These are phyloP conservation scores for Malacoctenus gilli DNA, from an alignment of 2,797 vertebrate genomes.

Conservation along the genomic window DNA sequence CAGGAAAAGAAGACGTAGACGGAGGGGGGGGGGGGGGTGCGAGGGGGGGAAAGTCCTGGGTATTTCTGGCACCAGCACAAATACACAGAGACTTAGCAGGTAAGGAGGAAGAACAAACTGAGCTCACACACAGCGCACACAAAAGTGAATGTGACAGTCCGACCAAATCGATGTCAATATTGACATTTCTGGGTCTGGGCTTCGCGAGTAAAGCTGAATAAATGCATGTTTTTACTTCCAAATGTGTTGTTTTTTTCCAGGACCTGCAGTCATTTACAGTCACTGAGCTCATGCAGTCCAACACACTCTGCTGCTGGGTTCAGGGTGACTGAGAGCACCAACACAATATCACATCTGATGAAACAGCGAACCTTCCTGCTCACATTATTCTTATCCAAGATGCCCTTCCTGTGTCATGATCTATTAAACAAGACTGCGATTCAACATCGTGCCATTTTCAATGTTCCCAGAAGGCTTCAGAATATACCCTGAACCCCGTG, in stretches of 20 bases:
- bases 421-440: conserved; percentile 3
- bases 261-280: conserved; percentile 18
- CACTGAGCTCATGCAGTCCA: no score
- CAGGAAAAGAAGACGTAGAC: conserved; percentile 34
- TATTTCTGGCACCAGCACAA: conserved; percentile 36
- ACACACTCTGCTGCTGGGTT: conserved; percentile 12
- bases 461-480: background rate
- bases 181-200: conserved; percentile 36
- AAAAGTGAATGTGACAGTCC: conserved; percentile 24
- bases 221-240: conserved; percentile 27
- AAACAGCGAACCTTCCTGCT: background rate
- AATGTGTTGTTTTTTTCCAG: conserved; percentile 34
- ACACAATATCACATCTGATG: no score
- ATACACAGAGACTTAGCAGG: conserved; percentile 28
- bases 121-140: conserved; percentile 13
- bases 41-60: conserved; percentile 10
- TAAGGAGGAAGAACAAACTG: conserved; percentile 4
- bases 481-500: background rate
- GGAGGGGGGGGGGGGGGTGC: conserved; percentile 5
- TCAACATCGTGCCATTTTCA: background rate
- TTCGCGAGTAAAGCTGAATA: conserved; percentile 31
- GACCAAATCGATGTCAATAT: conserved; percentile 47
- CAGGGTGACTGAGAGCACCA: background rate
- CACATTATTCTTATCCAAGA: background rate
- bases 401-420: background rate